These are phyloP conservation scores for Odobenus rosmarus DNA, from an alignment of 2,113 vertebrate species.

Conservation along the genomic window DNA sequence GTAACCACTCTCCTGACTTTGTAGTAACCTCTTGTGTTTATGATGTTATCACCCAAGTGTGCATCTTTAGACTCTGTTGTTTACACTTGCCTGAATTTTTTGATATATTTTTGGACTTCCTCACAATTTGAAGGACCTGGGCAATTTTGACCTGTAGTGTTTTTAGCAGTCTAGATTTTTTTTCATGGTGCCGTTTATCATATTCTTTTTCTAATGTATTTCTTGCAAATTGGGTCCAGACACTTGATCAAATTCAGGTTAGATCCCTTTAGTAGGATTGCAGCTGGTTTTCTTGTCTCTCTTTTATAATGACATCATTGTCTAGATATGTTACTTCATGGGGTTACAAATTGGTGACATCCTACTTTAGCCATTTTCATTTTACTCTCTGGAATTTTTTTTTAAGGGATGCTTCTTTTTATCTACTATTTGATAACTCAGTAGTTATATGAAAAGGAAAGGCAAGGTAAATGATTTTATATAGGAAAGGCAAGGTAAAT, in stretches of 20 bases:
- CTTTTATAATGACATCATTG: not conserved
- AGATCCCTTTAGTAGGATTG: not conserved
- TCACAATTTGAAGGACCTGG: not conserved
- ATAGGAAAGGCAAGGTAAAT: constrained; percentile 8
- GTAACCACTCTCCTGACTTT: not conserved
- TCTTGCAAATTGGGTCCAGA: not conserved
- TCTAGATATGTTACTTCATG: not conserved
- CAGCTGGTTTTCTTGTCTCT: not conserved
- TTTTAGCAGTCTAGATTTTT: not conserved
- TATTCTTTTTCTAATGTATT: not conserved
- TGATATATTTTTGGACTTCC: not conserved
- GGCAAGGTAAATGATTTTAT: too few species aligned
- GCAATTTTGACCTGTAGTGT: not conserved
- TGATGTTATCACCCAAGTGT: not conserved
- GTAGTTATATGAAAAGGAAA: too few species aligned
- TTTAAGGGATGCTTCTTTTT: not conserved
- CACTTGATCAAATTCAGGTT: not conserved
- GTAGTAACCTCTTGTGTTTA: not conserved
- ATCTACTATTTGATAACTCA: not conserved
- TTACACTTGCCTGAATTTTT: not conserved
- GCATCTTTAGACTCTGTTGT: not conserved
- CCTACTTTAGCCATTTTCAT: not conserved
- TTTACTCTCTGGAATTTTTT: not conserved
- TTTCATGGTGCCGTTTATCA: not conserved
- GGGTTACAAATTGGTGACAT: not conserved